These are phyloP conservation scores for Sinonovacula constricta DNA, from an alignment of 1,140 invertebrate genomes.

Conservation along the genomic window DNA sequence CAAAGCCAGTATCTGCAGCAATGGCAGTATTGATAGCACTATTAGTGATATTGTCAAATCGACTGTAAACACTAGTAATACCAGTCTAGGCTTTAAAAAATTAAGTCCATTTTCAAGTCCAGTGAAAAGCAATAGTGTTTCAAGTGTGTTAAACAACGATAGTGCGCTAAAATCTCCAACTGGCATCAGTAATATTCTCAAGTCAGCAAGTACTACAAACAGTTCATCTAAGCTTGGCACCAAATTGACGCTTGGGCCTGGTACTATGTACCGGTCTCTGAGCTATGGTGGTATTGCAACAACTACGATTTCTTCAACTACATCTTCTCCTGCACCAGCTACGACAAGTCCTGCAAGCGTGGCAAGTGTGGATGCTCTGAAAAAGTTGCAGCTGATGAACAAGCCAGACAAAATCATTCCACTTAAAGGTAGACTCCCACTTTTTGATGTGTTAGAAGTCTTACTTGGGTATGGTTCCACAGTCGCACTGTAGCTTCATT, in stretches of 20 bases:
- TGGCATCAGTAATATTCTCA: slow-evolving; percentile 37
- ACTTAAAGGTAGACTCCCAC: slow-evolving; percentile 79
- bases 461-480: not conserved
- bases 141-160: slow-evolving; percentile 71
- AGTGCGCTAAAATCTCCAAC: slow-evolving; percentile 39
- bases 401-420: slow-evolving; percentile 75
- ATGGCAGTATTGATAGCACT: slow-evolving; percentile 46
- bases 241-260: slow-evolving; percentile 17
- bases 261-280: slow-evolving; percentile 7
- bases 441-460: not conserved
- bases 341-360: slow-evolving; percentile 26
- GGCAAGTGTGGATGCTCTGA: slow-evolving; percentile 51
- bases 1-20: slow-evolving; percentile 35
- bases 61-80: slow-evolving; percentile 41
- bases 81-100: slow-evolving; percentile 42
- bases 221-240: slow-evolving; percentile 27
- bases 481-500: not conserved
- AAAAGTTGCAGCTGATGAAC: slow-evolving; percentile 50
- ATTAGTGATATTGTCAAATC: slow-evolving; percentile 51
- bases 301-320: not conserved
- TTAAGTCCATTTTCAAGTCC: slow-evolving; percentile 44
- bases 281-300: slow-evolving; percentile 11
- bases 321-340: slow-evolving; percentile 25
- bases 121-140: not conserved
- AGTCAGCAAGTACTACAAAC: slow-evolving; percentile 40